phyloP scores from a whole-genome alignment of 2,888 invertebrate species.

The Campaea margaritaria region DNA sequence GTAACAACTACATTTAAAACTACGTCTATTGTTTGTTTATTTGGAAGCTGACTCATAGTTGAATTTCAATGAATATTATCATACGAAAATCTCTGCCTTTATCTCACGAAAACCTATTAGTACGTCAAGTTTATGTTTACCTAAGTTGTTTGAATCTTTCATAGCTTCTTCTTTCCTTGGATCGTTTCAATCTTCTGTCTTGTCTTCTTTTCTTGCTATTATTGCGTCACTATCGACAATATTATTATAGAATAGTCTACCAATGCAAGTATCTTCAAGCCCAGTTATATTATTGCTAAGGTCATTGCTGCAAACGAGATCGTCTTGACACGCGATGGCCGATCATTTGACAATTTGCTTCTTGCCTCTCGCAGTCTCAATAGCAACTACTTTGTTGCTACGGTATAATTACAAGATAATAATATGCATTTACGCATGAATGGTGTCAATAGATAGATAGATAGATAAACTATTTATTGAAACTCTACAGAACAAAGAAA shows the following conservation, averaged over 20 bases:
- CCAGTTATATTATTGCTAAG: constrained; percentile 17
- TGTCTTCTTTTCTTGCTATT: not conserved
- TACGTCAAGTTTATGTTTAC: no score
- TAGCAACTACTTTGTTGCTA: constrained; percentile 6
- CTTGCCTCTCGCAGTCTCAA: constrained; percentile 1
- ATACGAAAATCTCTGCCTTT: no score
- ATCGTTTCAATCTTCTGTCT: not conserved
- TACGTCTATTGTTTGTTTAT: no score
- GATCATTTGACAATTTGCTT: constrained; percentile 25
- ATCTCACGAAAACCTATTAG: no score
- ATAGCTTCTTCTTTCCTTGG: no score
- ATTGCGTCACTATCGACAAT: not conserved
- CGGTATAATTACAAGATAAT: constrained; percentile 1
- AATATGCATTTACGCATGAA: not conserved
- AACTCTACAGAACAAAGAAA: no score
- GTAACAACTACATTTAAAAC: no score
- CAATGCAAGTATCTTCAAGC: constrained; percentile 10
- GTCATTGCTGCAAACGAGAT: constrained; percentile 23
- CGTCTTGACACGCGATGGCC: constrained; percentile 27
- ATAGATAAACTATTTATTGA: no score
- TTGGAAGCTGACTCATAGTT: no score
- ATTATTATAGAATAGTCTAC: constrained; percentile 5
- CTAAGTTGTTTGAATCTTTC: not conserved
- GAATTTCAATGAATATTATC: no score
- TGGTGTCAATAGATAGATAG: no score